Conservation (phyloP, 2,797 vertebrate species). For the Hybognathus amarus region DNA sequence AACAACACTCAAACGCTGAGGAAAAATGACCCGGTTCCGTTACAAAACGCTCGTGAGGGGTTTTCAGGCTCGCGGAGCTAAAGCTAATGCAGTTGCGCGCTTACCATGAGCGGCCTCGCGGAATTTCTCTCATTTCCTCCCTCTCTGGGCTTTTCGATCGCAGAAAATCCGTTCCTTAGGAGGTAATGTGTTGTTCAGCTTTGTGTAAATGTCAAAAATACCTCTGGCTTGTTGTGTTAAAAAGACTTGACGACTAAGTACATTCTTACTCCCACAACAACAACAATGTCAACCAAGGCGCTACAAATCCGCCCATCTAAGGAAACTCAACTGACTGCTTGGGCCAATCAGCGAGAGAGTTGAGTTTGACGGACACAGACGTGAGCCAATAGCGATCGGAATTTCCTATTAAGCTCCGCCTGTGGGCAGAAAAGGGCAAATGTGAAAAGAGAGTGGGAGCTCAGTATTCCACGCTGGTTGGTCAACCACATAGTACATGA, state of each 20-base stretch:
- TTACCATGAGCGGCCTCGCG: constrained; percentile 76
- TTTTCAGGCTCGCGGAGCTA: constrained; percentile 54
- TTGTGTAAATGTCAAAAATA: constrained; percentile 60
- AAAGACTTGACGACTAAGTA: constrained; percentile 77
- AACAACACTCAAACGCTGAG: background rate
- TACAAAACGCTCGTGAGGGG: constrained; percentile 31
- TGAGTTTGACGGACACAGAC: constrained; percentile 15
- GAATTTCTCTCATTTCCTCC: constrained; percentile 68
- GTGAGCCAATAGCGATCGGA: constrained; percentile 59
- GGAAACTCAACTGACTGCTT: background rate
- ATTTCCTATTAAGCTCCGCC: constrained; percentile 49
- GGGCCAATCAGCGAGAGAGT: constrained; percentile 66
- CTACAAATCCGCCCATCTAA: constrained; percentile 63
- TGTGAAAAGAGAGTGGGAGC: constrained; percentile 49
- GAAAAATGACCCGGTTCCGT: constrained; percentile 31
- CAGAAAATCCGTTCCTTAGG: background rate
- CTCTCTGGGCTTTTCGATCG: constrained; percentile 54
- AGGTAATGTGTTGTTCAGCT: constrained; percentile 58
- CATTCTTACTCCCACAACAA: constrained; percentile 83
- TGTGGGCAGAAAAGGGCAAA: constrained; percentile 59
- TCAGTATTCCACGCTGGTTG: constrained; percentile 62
- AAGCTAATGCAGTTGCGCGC: constrained; percentile 66
- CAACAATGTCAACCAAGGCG: constrained; percentile 77
- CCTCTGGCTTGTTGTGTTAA: constrained; percentile 58
- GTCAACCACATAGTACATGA: constrained; percentile 50